Evolutionary conservation across 2,888 invertebrate genomes (phyloP).

Genomic region (Epistrophe grossulariae): DNA sequence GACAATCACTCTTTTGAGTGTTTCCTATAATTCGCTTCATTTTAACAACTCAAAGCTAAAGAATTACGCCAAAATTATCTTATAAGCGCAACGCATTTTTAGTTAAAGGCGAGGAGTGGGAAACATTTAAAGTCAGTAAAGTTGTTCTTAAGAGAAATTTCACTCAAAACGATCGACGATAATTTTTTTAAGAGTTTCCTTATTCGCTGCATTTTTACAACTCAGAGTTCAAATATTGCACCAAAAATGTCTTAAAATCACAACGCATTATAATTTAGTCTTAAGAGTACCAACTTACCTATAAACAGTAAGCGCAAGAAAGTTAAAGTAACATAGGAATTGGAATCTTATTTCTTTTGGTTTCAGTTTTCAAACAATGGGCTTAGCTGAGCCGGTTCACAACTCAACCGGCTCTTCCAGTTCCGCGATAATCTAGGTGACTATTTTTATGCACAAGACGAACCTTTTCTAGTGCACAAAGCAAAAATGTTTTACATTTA

Average conservation of each 20-base stretch:
- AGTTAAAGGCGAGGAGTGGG: not conserved
- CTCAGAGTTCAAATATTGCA: not conserved
- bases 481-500: not conserved
- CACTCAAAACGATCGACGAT: not conserved
- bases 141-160: slow-evolving; percentile 31
- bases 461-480: slow-evolving; percentile 11
- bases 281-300: not conserved
- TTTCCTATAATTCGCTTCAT: slow-evolving; percentile 36
- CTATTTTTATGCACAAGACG: slow-evolving; percentile 73
- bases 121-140: not conserved
- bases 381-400: slow-evolving; percentile 30
- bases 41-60: not conserved
- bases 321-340: slow-evolving; percentile 6
- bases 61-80: not conserved
- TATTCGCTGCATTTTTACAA: slow-evolving; percentile 36
- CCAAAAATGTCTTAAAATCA: slow-evolving; percentile 25
- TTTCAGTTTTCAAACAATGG: slow-evolving; percentile 27
- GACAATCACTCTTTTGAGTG: slow-evolving; percentile 7
- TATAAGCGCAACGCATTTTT: slow-evolving; percentile 19
- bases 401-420: slow-evolving; percentile 83
- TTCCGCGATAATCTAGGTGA: slow-evolving; percentile 83
- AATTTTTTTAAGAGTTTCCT: not conserved
- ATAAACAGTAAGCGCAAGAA: not conserved
- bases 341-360: slow-evolving; percentile 35
- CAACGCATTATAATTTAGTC: not conserved